Evolutionary conservation across 2,888 invertebrate genomes (phyloP).

Genomic region (Drosophila cognata): DNA sequence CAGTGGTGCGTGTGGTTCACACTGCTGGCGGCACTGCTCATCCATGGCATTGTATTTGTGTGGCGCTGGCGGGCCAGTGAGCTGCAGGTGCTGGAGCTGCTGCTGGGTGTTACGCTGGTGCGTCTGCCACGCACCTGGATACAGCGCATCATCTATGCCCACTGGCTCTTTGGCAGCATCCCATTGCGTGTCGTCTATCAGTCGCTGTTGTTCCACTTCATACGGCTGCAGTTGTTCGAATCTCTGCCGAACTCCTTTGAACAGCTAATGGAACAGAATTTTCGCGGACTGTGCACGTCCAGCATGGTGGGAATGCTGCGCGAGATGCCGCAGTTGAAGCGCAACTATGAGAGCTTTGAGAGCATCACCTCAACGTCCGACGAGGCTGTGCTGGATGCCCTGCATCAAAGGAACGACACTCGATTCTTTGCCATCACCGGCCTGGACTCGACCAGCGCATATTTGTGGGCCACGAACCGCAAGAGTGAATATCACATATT

Average conservation of each 20-base stretch:
- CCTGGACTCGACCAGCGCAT: slow-evolving; percentile 34
- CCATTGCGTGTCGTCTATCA: slow-evolving; percentile 72
- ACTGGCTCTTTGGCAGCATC: slow-evolving; percentile 63
- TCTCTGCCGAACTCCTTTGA: slow-evolving; percentile 47
- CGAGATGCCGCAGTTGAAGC: slow-evolving; percentile 47
- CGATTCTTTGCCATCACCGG: slow-evolving; percentile 56
- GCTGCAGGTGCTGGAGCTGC: slow-evolving; percentile 51
- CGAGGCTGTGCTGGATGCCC: slow-evolving; percentile 40
- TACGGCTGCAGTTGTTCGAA: slow-evolving; percentile 55
- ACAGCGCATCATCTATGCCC: slow-evolving; percentile 57
- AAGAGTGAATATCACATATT: slow-evolving; percentile 37
- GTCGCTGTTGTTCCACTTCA: slow-evolving; percentile 71
- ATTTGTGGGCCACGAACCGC: slow-evolving; percentile 29
- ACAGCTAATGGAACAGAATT: slow-evolving; percentile 42
- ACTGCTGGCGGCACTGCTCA: slow-evolving; percentile 33
- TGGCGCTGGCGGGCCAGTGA: slow-evolving; percentile 35
- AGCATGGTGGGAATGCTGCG: slow-evolving; percentile 43
- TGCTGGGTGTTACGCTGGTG: slow-evolving; percentile 43
- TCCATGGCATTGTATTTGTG: slow-evolving; percentile 48
- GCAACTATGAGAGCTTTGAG: slow-evolving; percentile 18
- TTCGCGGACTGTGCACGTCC: slow-evolving; percentile 45
- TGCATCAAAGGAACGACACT: slow-evolving; percentile 23
- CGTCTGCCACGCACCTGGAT: slow-evolving; percentile 51
- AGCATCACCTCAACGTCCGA: slow-evolving; percentile 35
- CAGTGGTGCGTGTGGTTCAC: slow-evolving; percentile 49